Conservation (phyloP, 2,113 vertebrate genomes). For the Semnornis frantzii region DNA sequence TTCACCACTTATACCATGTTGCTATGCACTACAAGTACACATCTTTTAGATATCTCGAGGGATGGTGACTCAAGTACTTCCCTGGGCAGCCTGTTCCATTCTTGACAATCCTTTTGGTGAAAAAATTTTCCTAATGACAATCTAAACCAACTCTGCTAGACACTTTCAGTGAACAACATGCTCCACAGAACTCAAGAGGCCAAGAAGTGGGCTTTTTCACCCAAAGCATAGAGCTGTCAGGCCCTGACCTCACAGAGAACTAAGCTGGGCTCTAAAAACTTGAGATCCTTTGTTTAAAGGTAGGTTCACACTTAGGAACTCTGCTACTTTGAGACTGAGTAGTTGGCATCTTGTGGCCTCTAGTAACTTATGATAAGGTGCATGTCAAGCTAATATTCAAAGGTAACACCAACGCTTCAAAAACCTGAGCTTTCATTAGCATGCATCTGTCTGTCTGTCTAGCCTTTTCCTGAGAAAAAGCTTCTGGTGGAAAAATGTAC, state of each 20-base stretch:
- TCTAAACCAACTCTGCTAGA: background rate
- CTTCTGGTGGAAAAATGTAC: background rate
- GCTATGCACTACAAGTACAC: no score
- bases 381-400: background rate
- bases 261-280: background rate
- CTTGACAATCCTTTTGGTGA: no score
- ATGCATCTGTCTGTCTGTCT: background rate
- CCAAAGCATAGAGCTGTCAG: constrained; percentile 1
- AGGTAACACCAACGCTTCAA: background rate
- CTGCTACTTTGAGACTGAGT: background rate
- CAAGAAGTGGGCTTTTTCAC: background rate
- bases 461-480: background rate
- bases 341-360: background rate
- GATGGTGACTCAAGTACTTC: no score
- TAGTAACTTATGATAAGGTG: background rate
- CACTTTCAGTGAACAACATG: background rate
- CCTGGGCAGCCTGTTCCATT: no score
- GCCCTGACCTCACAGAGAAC: background rate
- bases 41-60: no score
- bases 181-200: background rate
- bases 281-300: background rate
- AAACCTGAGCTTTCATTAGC: background rate
- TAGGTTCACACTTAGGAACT: background rate
- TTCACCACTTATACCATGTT: no score
- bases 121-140: no score